Conservation (phyloP, 2,797 vertebrate species). For the Caiman crocodilus region DNA sequence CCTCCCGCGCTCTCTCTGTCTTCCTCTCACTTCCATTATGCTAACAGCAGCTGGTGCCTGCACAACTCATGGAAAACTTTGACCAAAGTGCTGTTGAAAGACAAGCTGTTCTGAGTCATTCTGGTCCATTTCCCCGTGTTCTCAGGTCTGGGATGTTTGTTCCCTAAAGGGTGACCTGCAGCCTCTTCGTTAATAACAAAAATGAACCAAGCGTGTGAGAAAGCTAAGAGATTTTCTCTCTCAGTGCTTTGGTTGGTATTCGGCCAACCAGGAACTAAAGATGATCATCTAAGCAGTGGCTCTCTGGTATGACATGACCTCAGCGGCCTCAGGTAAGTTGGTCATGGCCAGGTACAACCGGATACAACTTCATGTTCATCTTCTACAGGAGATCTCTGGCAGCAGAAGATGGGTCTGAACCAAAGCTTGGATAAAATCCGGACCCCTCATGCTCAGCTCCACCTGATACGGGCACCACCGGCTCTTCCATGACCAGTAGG, state of each 20-base stretch:
- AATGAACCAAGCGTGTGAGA: not conserved
- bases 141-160: not conserved
- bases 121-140: not conserved
- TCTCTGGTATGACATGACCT: rapidly evolving
- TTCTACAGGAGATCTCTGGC: not conserved
- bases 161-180: slow-evolving; percentile 18
- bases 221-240: not conserved
- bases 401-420: not conserved
- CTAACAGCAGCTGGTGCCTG: not conserved
- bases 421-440: too few relatives aligned
- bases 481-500: not conserved
- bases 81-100: not conserved
- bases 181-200: not conserved
- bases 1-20: not conserved
- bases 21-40: rapidly evolving
- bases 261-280: not conserved
- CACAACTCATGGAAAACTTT: not conserved
- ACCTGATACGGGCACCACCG: not conserved
- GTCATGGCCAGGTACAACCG: not conserved
- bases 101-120: not conserved
- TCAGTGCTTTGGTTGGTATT: not conserved
- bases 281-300: not conserved
- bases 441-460: not conserved
- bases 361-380: not conserved
- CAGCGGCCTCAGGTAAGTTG: not conserved